Percentiles rank a stretch among this genome's conserved stretches.
phyloP scores from a whole-genome alignment of 2,113 vertebrate species.

The Paracanthobrama guichenoti region DNA sequence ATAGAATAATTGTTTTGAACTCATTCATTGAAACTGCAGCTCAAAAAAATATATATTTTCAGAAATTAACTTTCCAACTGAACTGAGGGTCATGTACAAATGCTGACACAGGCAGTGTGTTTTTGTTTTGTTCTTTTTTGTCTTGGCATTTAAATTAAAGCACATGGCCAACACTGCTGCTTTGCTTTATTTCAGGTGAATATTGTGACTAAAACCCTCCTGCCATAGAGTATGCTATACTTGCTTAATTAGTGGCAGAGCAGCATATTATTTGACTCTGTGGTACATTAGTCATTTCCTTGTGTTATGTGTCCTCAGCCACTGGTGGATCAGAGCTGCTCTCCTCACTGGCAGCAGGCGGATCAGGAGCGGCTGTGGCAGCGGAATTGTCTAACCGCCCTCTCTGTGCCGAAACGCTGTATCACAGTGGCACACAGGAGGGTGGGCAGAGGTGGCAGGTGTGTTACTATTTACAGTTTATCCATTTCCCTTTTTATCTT shows the following conservation, averaged over 20 bases:
- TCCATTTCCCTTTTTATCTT: neutral
- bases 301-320: constrained; percentile 71
- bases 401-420: constrained; percentile 84
- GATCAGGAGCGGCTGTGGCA: constrained; percentile 78
- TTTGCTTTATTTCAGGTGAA: neutral
- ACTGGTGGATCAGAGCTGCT: constrained; percentile 77
- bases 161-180: neutral
- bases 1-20: neutral
- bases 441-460: constrained; percentile 92
- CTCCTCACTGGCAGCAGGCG: constrained; percentile 71
- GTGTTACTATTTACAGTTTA: constrained; percentile 33
- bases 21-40: neutral
- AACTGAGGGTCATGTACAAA: neutral
- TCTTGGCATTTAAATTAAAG: neutral
- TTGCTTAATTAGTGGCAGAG: neutral
- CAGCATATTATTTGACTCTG: neutral
- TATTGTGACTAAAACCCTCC: neutral
- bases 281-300: neutral
- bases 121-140: too few relatives aligned
- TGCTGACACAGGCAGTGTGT: too few relatives aligned
- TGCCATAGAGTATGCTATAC: neutral
- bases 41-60: neutral
- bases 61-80: neutral
- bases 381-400: constrained; percentile 86
- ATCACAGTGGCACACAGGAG: constrained; percentile 85